A percentile compares a stretch with the other conserved stretches of the same genome.
phyloP scores from a whole-genome alignment of 1,140 invertebrate genomes.

The Bacillus rossius region DNA sequence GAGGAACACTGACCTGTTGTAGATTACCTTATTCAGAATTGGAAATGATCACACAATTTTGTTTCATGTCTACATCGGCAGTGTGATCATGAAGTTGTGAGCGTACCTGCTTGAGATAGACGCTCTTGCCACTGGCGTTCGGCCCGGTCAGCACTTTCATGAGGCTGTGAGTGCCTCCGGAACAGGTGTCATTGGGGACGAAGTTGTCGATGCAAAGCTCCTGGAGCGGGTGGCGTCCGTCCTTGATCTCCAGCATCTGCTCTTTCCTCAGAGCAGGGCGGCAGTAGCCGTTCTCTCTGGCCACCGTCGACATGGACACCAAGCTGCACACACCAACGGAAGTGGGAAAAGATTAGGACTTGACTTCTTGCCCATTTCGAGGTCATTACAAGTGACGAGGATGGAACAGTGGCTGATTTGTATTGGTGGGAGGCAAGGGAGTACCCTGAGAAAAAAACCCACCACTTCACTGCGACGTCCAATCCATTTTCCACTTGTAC shows the following conservation, averaged over 20 bases:
- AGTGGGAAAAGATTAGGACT: not conserved
- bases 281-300: slow-evolving; percentile 63
- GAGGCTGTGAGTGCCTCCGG: slow-evolving; percentile 47
- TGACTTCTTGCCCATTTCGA: not conserved
- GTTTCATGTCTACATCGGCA: too few relatives aligned
- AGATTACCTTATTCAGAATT: too few relatives aligned
- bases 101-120: slow-evolving; percentile 78
- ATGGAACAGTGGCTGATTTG: too few relatives aligned
- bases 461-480: too few relatives aligned
- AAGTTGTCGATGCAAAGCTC: slow-evolving; percentile 59
- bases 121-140: slow-evolving; percentile 88
- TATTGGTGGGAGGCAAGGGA: too few relatives aligned
- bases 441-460: too few relatives aligned
- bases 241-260: slow-evolving; percentile 57
- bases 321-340: slow-evolving; percentile 41
- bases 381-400: not conserved
- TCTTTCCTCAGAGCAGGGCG: slow-evolving; percentile 56
- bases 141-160: slow-evolving; percentile 82
- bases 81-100: too few relatives aligned
- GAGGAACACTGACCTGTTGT: too few relatives aligned
- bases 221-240: slow-evolving; percentile 74
- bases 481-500: too few relatives aligned
- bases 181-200: slow-evolving; percentile 65
- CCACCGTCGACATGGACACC: slow-evolving; percentile 62
- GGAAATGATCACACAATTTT: too few relatives aligned